A percentile compares a stretch with the other conserved stretches of the same genome.
These are phyloP conservation scores for Prenolepis imparis DNA, from an alignment of 2,888 invertebrate species.

Conservation along the genomic window DNA sequence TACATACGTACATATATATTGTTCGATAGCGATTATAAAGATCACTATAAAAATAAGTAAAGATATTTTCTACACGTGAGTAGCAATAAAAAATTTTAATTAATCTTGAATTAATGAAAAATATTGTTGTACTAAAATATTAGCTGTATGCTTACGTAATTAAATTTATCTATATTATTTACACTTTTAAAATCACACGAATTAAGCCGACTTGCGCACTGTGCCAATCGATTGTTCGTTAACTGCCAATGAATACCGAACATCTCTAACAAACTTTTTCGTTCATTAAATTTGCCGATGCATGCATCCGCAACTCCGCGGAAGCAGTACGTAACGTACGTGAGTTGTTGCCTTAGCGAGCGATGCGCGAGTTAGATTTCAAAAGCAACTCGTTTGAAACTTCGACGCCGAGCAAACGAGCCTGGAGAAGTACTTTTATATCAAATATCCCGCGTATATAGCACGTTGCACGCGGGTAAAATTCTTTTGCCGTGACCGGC, in stretches of 20 bases:
- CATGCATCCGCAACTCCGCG: not conserved
- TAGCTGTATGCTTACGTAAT: not conserved
- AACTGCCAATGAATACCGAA: constrained; percentile 27
- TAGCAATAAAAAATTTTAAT: not conserved
- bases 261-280: constrained; percentile 31
- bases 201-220: not conserved
- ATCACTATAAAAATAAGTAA: not conserved
- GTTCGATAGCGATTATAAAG: not conserved
- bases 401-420: constrained; percentile 74
- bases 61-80: not conserved
- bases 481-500: constrained; percentile 47
- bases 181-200: not conserved
- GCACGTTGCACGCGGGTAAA: constrained; percentile 52
- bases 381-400: constrained; percentile 75
- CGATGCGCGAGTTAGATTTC: constrained; percentile 72
- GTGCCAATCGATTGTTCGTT: not conserved
- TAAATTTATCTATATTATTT: not conserved
- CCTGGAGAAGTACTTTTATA: constrained; percentile 72
- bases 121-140: not conserved
- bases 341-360: constrained; percentile 35
- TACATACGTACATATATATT: not conserved
- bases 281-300: constrained; percentile 39
- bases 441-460: constrained; percentile 67
- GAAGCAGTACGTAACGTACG: constrained; percentile 26
- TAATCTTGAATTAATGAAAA: not conserved